Conservation (phyloP, 2,888 invertebrate genomes). For the Cartodere bifasciata region DNA sequence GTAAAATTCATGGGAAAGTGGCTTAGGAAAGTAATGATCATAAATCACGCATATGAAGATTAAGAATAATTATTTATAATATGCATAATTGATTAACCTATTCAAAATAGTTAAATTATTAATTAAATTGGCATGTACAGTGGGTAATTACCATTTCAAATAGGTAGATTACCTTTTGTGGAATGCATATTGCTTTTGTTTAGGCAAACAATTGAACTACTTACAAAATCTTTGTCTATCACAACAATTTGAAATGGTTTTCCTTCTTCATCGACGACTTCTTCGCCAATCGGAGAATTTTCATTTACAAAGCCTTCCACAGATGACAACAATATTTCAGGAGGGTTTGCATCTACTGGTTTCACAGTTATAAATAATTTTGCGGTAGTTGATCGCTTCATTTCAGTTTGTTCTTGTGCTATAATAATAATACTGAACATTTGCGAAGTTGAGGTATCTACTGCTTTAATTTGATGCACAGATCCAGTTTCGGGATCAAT, state of each 20-base stretch:
- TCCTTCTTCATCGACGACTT: constrained; percentile 53
- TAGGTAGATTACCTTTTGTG: too few species aligned
- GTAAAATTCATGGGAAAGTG: too few species aligned
- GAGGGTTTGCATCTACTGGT: constrained; percentile 78
- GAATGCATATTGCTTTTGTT: too few species aligned
- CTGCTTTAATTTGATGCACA: constrained; percentile 66
- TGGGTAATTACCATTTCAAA: too few species aligned
- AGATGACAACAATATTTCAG: constrained; percentile 57
- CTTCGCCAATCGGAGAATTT: constrained; percentile 74
- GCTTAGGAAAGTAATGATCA: too few species aligned
- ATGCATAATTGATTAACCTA: too few species aligned
- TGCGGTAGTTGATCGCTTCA: constrained; percentile 68
- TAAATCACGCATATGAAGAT: too few species aligned
- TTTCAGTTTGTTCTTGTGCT: constrained; percentile 74
- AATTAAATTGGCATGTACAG: too few species aligned
- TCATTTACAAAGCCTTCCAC: constrained; percentile 72
- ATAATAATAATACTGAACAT: constrained; percentile 63
- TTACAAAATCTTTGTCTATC: constrained; percentile 75
- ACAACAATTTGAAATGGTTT: constrained; percentile 62
- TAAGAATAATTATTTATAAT: too few species aligned
- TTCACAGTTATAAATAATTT: constrained; percentile 70
- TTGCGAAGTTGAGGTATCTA: constrained; percentile 66
- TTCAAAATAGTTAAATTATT: too few species aligned
- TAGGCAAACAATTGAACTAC: too few species aligned
- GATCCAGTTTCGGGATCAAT: constrained; percentile 71